phyloP scores from a whole-genome alignment of 2,797 vertebrate species.

The Clarias platycephalus region DNA sequence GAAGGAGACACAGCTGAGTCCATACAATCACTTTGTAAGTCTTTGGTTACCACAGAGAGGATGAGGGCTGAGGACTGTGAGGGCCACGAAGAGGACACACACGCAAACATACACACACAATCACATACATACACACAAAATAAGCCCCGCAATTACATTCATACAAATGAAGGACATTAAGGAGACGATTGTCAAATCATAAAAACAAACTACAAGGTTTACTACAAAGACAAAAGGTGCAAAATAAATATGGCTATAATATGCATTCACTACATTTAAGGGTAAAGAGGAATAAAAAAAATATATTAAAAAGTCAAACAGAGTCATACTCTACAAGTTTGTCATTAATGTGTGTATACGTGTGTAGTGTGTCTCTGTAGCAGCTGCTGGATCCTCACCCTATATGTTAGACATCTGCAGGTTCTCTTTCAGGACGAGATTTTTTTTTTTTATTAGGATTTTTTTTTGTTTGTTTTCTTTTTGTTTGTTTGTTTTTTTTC shows the following conservation, averaged over 20 bases:
- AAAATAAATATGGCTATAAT: conserved; percentile 57
- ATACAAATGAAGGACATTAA: conserved; percentile 60
- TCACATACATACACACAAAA: conserved; percentile 37
- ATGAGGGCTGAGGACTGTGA: conserved; percentile 69
- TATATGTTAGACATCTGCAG: conserved; percentile 61
- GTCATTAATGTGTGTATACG: conserved; percentile 74
- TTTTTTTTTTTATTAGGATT: conserved; percentile 47
- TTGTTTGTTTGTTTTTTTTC: conserved; percentile 51
- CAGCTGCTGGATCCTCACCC: conserved; percentile 73
- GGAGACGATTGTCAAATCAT: conserved; percentile 81
- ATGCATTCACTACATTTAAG: conserved; percentile 19
- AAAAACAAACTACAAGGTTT: conserved; percentile 35
- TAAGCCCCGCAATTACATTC: conserved; percentile 75
- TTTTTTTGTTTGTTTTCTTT: conserved; percentile 38
- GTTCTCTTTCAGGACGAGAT: conserved; percentile 72
- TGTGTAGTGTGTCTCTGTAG: conserved; percentile 71
- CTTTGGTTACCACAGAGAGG: conserved; percentile 87
- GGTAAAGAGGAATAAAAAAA: background rate
- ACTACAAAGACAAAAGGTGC: conserved; percentile 35
- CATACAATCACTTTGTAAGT: conserved; percentile 98
- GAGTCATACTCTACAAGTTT: conserved; percentile 40
- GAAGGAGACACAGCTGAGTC: conserved; percentile 79
- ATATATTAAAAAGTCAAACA: background rate
- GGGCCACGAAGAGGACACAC: conserved; percentile 48
- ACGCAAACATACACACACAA: conserved; percentile 52